Evolutionary conservation across 2,888 invertebrate species (phyloP), one percentile per base, ranked within the genome.

Genomic region (Plagodis pulveraria): DNA sequence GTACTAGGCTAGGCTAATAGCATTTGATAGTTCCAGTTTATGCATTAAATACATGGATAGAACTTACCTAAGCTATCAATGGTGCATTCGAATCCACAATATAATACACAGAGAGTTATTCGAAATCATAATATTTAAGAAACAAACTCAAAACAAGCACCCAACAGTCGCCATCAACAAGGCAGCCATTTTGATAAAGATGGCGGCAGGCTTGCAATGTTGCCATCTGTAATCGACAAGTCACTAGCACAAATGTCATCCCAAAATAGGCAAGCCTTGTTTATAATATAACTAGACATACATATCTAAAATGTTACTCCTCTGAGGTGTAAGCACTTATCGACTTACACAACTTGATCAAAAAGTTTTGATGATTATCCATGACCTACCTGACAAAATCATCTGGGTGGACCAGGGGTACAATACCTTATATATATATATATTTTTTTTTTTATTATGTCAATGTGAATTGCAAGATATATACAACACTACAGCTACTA

Each of bases 101-200:
- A 77, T 70, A 72, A 73, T 69, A 77, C 75, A 77, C 73, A 73
- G 71, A 72, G 63, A 73, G 73, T 66, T 67, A 78, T 72, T 71
- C 66, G 68, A 84, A 83, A 80, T 77, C 85, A 86, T 87, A 84
- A 71, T 83, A 81, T 76, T 81, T 83, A 81, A 78, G 84, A 86
- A 89, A 89, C 83, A 87, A 89, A 82, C 82, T 72, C 78, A 76
- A 89, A 88, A 91, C 90, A 89, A 90, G 89, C 86, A 84, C 86
- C 83, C 86, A 86, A 85, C 88, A 89, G 82, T 90, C 87, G 81
- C 90, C 85, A 92, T 89, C 89, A 91, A 92, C 91, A 93, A 87
- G 89, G 86, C 86, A 87, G 91, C 91, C 91, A 92, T 92, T 79
- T 91, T 89, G 77, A 71, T 72, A 73, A 83, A 86, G 78, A 88